These are phyloP conservation scores for Heliocidaris tuberculata DNA, from an alignment of 35 echinoderm and acorn worm genomes.

Conservation along the genomic window DNA sequence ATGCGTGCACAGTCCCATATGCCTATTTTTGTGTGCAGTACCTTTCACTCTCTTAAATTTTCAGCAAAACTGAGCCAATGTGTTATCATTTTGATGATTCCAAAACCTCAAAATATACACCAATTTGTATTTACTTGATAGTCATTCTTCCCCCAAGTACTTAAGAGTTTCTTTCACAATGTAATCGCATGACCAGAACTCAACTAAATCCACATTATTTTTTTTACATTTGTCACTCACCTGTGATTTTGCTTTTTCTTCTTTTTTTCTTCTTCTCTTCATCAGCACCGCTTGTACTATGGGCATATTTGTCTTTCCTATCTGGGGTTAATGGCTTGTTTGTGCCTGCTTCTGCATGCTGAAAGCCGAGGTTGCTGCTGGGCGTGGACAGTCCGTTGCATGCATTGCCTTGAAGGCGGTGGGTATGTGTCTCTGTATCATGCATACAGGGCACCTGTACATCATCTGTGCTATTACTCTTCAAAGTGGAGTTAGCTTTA, in stretches of 20 bases:
- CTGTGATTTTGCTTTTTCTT: background rate
- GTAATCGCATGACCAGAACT: too few species aligned
- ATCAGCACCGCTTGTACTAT: background rate
- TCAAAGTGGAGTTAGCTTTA: background rate
- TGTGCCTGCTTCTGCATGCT: background rate
- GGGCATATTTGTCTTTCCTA: background rate
- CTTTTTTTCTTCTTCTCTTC: background rate
- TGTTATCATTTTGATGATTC: too few species aligned
- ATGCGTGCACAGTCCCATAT: too few species aligned
- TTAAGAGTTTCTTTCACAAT: too few species aligned
- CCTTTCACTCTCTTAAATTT: too few species aligned
- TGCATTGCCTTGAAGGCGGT: background rate
- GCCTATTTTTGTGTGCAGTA: too few species aligned
- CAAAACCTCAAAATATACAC: too few species aligned
- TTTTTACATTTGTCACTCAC: background rate
- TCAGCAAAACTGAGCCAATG: too few species aligned
- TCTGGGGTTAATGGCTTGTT: background rate
- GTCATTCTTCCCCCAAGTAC: too few species aligned
- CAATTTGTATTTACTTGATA: too few species aligned
- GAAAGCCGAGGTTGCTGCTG: background rate
- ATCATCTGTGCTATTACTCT: background rate
- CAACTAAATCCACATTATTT: too few species aligned
- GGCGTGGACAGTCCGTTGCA: background rate
- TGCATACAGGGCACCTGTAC: background rate
- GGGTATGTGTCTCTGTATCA: background rate